phyloP scores from a whole-genome alignment of 2,888 invertebrate species.

The Aspidapion aeneum region DNA sequence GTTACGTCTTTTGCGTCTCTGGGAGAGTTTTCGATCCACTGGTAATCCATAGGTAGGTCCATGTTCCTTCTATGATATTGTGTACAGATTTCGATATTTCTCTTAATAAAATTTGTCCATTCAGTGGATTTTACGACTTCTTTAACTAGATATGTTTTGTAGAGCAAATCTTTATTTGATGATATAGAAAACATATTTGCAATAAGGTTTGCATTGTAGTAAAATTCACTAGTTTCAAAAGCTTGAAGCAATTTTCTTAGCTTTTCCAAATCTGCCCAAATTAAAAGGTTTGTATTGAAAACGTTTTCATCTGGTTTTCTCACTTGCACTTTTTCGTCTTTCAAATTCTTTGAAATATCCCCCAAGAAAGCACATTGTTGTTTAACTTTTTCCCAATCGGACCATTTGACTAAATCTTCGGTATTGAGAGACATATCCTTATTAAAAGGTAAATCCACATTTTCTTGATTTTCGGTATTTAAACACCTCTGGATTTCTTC shows the following conservation, averaged over 20 bases:
- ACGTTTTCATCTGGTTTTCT: neutral
- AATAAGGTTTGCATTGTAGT: constrained; percentile 34
- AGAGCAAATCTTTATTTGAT: constrained; percentile 40
- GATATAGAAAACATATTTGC: constrained; percentile 47
- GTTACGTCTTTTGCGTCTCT: constrained; percentile 6
- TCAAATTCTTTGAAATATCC: constrained; percentile 11
- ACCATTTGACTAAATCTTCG: constrained; percentile 51
- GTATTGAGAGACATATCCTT: constrained; percentile 44
- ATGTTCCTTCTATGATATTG: neutral
- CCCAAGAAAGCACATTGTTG: constrained; percentile 52
- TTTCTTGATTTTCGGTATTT: constrained; percentile 8
- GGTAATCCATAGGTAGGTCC: neutral
- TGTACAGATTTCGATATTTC: neutral
- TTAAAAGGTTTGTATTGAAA: constrained; percentile 8
- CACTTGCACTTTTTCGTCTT: constrained; percentile 3
- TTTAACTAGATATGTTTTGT: neutral
- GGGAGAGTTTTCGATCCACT: neutral
- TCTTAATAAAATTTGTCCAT: neutral
- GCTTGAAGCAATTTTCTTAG: constrained; percentile 11
- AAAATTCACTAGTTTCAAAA: constrained; percentile 12
- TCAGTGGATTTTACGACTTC: neutral
- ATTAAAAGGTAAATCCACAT: too few relatives aligned
- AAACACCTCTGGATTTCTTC: constrained; percentile 44
- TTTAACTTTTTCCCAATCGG: constrained; percentile 51
- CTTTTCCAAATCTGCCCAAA: constrained; percentile 19